Conservation (phyloP, 2,888 invertebrate species). For the Taenaris catops region DNA sequence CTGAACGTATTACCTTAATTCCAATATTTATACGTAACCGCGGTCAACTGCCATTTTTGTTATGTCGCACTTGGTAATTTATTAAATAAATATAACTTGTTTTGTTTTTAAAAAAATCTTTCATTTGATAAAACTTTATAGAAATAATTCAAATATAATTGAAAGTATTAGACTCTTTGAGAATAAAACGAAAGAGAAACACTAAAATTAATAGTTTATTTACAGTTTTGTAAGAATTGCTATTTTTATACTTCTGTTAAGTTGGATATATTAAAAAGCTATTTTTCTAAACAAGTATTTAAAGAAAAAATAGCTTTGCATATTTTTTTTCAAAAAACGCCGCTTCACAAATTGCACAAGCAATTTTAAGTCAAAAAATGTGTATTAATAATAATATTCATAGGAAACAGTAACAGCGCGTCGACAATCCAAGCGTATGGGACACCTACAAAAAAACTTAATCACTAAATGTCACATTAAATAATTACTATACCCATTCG, state of each 20-base stretch:
- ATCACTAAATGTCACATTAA: conserved; percentile 46
- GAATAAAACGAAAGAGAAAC: conserved; percentile 22
- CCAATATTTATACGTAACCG: too few relatives aligned
- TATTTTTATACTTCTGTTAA: conserved; percentile 63
- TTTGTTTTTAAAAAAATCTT: too few relatives aligned
- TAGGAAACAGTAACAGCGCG: conserved; percentile 30
- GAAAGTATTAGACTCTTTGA: too few relatives aligned
- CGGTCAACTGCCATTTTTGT: too few relatives aligned
- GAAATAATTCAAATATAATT: too few relatives aligned
- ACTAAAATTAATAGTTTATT: conserved; percentile 73
- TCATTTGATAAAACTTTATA: too few relatives aligned
- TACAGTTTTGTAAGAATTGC: conserved; percentile 68
- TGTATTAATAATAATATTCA: conserved; percentile 27
- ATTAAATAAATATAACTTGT: too few relatives aligned
- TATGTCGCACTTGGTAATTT: too few relatives aligned
- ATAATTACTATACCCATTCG: conserved; percentile 38
- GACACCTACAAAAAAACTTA: conserved; percentile 38
- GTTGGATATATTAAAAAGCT: conserved; percentile 56
- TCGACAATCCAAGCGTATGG: conserved; percentile 36
- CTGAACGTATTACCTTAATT: too few relatives aligned
- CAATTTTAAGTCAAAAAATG: conserved; percentile 35
- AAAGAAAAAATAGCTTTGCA: conserved; percentile 65
- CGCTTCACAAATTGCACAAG: conserved; percentile 38
- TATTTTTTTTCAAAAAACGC: conserved; percentile 25
- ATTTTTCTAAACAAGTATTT: conserved; percentile 67